Evolutionary conservation across 1,140 invertebrate genomes (phyloP), one percentile per base, ranked within the genome.

Genomic region (Globodera rostochiensis): DNA sequence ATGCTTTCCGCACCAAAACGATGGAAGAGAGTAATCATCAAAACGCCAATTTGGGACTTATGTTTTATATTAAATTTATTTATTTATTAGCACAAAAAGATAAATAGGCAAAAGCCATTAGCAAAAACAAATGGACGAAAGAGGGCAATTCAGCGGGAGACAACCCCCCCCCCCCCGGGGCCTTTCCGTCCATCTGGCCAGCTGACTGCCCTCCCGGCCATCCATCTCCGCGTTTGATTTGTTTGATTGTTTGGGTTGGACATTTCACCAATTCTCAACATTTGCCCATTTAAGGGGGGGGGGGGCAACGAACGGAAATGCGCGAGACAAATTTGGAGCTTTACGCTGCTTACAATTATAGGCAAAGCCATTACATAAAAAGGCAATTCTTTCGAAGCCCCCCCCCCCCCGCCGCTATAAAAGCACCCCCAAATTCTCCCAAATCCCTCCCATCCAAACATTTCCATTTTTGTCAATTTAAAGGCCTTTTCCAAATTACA

Each of bases 71-170:
- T 53, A 11, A 53, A 53, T 53, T 53, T 53, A 53, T 53, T 53
- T 53, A 25, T 53, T 15, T 15, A 53, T 53, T 53, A 53, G 53
- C 8, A 53, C 53, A 13, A 21, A 4, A 8, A 8, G n/a, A 70
- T 70, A 70, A 70, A 70, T 70, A 70, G 19, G 8, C 67, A 8
- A 21, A 25, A 45, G n/a, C 67, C n/a, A 70, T 70, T 70, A 70
- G 67, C 67, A 70, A 45, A 70, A 70, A 70, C 67, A 70, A 70
- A 70, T 13, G 19, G 67, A 25, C 21, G 67, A 36, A 8, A 19
- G 11, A 9, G 67, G n/a, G 67, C 67, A 70, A 70, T 11, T 21
- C 67, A 70, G 8, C 21, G 11, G 36, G 67, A 70, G 67, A 11
- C 8, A 70, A 53, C 53, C 53, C 53, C 13, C 57, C 19, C 19